Percentiles rank a stretch among this genome's conserved stretches.
phyloP scores from a whole-genome alignment of 2,888 invertebrate genomes.

The Spicauda simplicius region DNA sequence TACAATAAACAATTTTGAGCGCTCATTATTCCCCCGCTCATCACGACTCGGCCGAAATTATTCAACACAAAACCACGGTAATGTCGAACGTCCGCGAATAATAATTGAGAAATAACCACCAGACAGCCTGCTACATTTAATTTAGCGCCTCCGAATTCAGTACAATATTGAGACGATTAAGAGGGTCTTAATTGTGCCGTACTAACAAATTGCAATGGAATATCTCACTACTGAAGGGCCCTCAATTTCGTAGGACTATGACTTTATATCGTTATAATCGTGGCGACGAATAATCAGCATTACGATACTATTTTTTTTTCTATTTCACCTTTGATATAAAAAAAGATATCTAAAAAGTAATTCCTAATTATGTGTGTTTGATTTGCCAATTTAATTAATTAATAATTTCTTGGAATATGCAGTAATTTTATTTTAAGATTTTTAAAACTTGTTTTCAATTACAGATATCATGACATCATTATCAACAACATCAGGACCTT shows the following conservation, averaged over 20 bases:
- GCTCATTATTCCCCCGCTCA: conserved; percentile 77
- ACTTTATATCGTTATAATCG: background rate
- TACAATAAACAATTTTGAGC: conserved; percentile 80
- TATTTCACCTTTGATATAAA: no score
- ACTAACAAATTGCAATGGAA: conserved; percentile 34
- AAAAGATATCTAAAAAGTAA: no score
- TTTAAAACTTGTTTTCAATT: conserved; percentile 44
- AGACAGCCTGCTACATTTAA: conserved; percentile 72
- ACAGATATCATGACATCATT: conserved; percentile 62
- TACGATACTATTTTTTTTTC: background rate
- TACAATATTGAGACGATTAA: conserved; percentile 59
- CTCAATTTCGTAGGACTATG: conserved; percentile 15
- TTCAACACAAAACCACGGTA: conserved; percentile 73
- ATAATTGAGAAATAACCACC: conserved; percentile 81
- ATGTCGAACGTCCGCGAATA: conserved; percentile 78
- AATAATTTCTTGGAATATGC: no score
- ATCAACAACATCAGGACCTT: conserved; percentile 40
- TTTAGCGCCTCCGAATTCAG: conserved; percentile 72
- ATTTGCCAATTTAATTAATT: no score
- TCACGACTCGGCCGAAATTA: conserved; percentile 76
- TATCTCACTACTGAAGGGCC: conserved; percentile 19
- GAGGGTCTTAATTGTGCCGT: conserved; percentile 48
- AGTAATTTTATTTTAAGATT: background rate
- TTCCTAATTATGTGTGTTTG: no score
- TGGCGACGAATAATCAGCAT: background rate